These are phyloP conservation scores for Orthosia gothica DNA, from an alignment of 2,888 invertebrate species.

Conservation along the genomic window DNA sequence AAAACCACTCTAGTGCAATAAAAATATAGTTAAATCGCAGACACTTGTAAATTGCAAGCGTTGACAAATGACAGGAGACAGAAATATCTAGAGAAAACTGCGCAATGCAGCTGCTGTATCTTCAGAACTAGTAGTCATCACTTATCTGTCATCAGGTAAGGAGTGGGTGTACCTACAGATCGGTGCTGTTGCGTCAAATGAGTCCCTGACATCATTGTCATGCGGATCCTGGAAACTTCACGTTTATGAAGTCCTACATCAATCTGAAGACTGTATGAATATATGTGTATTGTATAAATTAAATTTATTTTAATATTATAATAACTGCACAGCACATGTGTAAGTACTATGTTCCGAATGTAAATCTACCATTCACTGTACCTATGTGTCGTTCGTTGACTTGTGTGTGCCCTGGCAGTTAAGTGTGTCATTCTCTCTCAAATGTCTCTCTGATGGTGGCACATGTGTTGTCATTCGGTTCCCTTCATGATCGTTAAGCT, in stretches of 20 bases:
- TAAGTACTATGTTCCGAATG: too few relatives aligned
- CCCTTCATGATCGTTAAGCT: too few relatives aligned
- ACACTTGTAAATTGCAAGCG: slow-evolving; percentile 46
- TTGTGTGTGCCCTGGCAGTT: too few relatives aligned
- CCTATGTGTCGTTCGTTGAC: too few relatives aligned
- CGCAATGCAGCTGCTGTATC: slow-evolving; percentile 43
- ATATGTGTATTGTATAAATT: too few relatives aligned
- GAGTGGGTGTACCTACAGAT: slow-evolving; percentile 35
- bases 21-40: slow-evolving; percentile 35
- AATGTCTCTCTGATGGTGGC: too few relatives aligned
- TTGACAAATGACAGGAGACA: slow-evolving; percentile 52
- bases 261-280: too few relatives aligned
- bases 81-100: slow-evolving; percentile 35
- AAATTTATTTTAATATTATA: too few relatives aligned
- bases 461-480: too few relatives aligned
- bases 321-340: too few relatives aligned
- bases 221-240: neutral
- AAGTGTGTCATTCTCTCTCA: too few relatives aligned
- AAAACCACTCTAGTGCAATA: slow-evolving; percentile 19
- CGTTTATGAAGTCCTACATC: neutral
- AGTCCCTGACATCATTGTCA: neutral
- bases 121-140: slow-evolving; percentile 14
- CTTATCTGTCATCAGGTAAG: slow-evolving; percentile 35
- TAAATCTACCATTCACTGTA: too few relatives aligned
- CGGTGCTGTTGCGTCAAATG: slow-evolving; percentile 14